Base-by-base conservation (phyloP, 2,888 invertebrate species). In the Ornithoptera alexandrae region DNA sequence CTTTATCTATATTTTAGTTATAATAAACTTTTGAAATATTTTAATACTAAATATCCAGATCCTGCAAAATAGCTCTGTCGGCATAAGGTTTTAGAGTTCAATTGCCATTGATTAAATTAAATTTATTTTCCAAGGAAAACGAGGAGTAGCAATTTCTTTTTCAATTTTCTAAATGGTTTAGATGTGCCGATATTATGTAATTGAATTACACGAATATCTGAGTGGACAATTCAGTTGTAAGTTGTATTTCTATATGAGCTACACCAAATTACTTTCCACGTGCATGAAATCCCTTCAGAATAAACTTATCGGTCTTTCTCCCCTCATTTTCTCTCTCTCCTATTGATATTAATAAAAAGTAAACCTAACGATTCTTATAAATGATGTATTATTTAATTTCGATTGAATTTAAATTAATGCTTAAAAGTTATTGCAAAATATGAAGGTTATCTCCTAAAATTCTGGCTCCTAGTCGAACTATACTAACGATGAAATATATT, bases 191-290 rank as follows among this genome's bases (percentile, higher is more conserved):
- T 58, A 22, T 22, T 58, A 58, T 58, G 57, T 58, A 58, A 58
- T 58, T 58, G 57, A 20, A 58, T 58, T 58, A 58, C 57, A n/a
- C 22, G 57, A 58, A 58, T 58, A 58, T 58, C 57, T 58, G 57
- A 58, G 57, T 58, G 57, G 57, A 58, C 57, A 58, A 53, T 24
- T 58, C 12, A 12, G 12, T 58, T 22, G 22, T 58, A 22, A 58
- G 12, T 58, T 58, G 53, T 58, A 22, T 22, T 58, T 58, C 22
- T 58, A 58, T 58, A 22, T 58, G 22, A 58, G 22, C 57, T 58
- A 58, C 57, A 58, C 10, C 18, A 58, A 58, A 58, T 53, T 53
- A 53, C 53, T 53, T 53, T 53, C 15, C 18, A n/a, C 53, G 53
- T 53, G 5, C 53, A n/a, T n/a, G 18, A 53, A 6, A 53, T 53